Percentiles rank a stretch among this genome's conserved stretches.
phyloP scores from a whole-genome alignment of 1,140 invertebrate genomes.

The Holotrichia oblita region DNA sequence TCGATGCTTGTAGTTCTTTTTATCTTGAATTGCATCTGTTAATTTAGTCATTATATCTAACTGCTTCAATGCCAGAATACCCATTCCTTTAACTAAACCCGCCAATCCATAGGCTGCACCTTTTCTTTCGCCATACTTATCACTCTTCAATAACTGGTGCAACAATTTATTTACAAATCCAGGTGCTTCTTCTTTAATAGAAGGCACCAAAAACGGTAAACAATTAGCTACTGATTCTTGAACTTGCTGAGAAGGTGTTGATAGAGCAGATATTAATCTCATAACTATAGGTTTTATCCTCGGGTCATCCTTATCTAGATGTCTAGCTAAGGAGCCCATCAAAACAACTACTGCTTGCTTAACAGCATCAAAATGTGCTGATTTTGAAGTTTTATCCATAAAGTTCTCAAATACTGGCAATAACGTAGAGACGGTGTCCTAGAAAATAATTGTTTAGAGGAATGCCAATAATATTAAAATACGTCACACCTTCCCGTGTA shows the following conservation, averaged over 20 bases:
- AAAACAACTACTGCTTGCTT: conserved; percentile 96
- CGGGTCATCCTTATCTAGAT: conserved; percentile 90
- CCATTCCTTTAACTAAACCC: conserved; percentile 93
- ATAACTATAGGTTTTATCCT: conserved; percentile 92
- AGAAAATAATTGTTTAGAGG: conserved; percentile 35
- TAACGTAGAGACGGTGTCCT: conserved; percentile 75
- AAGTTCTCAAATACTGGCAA: conserved; percentile 91
- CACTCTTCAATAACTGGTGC: conserved; percentile 88
- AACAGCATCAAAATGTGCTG: conserved; percentile 90
- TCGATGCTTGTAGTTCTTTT: conserved; percentile 92
- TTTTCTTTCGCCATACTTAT: conserved; percentile 96
- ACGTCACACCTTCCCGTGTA: conserved; percentile 74
- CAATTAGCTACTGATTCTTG: conserved; percentile 99
- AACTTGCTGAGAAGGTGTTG: conserved; percentile 96
- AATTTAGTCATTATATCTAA: conserved; percentile 95
- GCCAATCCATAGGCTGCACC: conserved; percentile 91
- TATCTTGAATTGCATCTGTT: conserved; percentile 95
- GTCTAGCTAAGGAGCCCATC: conserved; percentile 94
- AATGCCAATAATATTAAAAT: conserved; percentile 42
- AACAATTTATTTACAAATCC: conserved; percentile 89
- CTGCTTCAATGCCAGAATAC: conserved; percentile 94
- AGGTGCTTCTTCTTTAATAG: conserved; percentile 90
- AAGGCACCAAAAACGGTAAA: conserved; percentile 90
- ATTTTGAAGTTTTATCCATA: conserved; percentile 89
- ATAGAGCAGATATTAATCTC: conserved; percentile 89